phyloP scores from a whole-genome alignment of 2,113 vertebrate genomes.

The Tetrao urogallus region DNA sequence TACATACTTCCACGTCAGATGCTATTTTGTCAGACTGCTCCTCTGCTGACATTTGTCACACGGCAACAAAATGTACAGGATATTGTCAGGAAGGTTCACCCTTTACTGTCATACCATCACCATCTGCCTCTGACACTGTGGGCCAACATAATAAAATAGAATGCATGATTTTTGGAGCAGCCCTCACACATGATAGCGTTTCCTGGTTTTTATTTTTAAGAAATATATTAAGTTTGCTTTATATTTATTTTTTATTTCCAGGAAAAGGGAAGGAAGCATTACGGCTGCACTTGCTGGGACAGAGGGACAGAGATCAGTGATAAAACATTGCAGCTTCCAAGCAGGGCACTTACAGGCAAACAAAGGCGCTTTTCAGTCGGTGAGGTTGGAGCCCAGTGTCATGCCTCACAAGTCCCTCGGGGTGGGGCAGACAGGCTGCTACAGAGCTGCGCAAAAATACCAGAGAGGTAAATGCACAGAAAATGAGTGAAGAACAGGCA shows the following conservation, averaged over 20 bases:
- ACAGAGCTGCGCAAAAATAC: neutral
- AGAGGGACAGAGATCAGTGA: neutral
- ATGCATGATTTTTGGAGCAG: neutral
- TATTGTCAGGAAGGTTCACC: neutral
- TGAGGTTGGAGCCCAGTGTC: neutral
- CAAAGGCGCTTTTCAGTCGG: neutral
- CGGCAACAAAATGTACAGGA: neutral
- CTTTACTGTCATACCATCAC: neutral
- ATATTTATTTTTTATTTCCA: neutral
- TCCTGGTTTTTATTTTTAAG: neutral
- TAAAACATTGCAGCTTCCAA: neutral
- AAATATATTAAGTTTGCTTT: neutral
- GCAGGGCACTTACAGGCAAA: neutral
- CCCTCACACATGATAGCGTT: neutral
- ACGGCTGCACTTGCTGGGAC: neutral
- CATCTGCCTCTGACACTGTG: neutral
- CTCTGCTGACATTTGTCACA: neutral
- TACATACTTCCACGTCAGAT: neutral
- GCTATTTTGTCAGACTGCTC: neutral
- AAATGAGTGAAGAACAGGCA: neutral
- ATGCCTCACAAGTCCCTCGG: neutral
- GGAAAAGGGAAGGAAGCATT: neutral
- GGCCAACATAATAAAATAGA: neutral
- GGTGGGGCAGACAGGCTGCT: constrained; percentile 15
- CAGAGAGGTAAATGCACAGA: neutral